Conservation (phyloP, 35 echinoderm and acorn worm species). For the Apostichopus californicus region DNA sequence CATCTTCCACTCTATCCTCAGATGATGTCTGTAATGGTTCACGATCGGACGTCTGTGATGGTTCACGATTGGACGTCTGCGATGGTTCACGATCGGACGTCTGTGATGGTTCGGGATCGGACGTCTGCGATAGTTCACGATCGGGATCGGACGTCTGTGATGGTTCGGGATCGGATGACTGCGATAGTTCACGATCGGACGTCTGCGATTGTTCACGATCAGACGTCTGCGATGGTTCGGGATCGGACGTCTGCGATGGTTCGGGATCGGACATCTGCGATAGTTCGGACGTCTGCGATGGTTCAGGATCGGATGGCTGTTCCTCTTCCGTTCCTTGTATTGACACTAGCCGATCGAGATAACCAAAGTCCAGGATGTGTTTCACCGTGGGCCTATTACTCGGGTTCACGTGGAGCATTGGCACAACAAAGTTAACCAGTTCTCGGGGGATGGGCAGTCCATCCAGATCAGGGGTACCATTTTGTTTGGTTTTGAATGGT, state of each 20-base stretch:
- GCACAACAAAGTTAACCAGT: slow-evolving; percentile 37
- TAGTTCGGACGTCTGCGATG: not conserved
- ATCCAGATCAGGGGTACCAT: slow-evolving; percentile 35
- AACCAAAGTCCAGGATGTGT: slow-evolving; percentile 51
- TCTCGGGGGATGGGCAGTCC: slow-evolving; percentile 48
- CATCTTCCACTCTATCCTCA: not conserved
- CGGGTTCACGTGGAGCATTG: slow-evolving; percentile 38
- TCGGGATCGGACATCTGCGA: not conserved
- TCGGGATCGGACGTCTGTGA: not conserved
- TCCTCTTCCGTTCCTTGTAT: not conserved
- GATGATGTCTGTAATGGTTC: not conserved
- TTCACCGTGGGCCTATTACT: slow-evolving; percentile 28
- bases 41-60: not conserved
- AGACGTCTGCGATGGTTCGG: not conserved
- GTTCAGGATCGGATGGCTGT: not conserved
- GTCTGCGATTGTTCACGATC: not conserved
- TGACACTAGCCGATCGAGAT: slow-evolving; percentile 15
- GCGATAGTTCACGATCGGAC: not conserved
- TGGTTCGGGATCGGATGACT: not conserved
- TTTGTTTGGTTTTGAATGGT: slow-evolving; percentile 16
- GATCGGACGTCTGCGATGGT: not conserved
- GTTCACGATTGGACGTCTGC: not conserved
- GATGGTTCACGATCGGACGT: not conserved
- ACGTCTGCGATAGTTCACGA: not conserved
- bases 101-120: not conserved